Conservation (phyloP, 2,888 invertebrate genomes). For the Sphecodes monilicornis region DNA sequence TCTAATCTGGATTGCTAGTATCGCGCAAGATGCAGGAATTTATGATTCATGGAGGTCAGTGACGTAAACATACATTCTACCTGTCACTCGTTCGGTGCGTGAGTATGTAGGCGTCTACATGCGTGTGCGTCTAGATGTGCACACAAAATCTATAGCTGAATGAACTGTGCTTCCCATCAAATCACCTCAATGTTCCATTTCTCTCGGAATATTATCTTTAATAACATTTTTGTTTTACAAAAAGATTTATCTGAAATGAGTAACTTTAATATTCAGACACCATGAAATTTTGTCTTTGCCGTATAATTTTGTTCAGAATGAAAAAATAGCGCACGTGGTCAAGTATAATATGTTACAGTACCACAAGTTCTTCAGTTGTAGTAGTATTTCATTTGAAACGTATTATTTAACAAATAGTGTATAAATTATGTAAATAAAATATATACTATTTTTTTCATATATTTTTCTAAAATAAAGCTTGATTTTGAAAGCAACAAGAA, state of each 20-base stretch:
- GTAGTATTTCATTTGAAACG: too few species aligned
- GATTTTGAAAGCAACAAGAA: neutral
- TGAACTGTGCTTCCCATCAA: neutral
- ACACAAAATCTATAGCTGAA: neutral
- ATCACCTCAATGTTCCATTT: neutral
- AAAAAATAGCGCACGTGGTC: too few species aligned
- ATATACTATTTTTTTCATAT: too few species aligned
- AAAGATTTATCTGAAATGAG: too few species aligned
- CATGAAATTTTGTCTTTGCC: too few species aligned
- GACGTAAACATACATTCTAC: conserved; percentile 42
- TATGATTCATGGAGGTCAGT: conserved; percentile 51
- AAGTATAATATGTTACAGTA: too few species aligned
- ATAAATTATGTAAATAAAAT: too few species aligned
- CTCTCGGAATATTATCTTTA: neutral
- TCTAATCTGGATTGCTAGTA: neutral
- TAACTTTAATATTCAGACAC: too few species aligned
- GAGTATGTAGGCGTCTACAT: neutral
- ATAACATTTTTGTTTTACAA: neutral
- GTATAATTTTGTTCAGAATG: too few species aligned
- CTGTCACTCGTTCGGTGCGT: neutral
- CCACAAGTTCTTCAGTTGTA: too few species aligned
- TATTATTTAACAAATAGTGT: too few species aligned
- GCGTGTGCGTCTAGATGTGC: neutral
- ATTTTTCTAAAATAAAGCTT: too few species aligned
- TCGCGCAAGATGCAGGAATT: conserved; percentile 49